phyloP scores from a whole-genome alignment of 1,140 invertebrate species.

The Panagrolaimus sp. region DNA sequence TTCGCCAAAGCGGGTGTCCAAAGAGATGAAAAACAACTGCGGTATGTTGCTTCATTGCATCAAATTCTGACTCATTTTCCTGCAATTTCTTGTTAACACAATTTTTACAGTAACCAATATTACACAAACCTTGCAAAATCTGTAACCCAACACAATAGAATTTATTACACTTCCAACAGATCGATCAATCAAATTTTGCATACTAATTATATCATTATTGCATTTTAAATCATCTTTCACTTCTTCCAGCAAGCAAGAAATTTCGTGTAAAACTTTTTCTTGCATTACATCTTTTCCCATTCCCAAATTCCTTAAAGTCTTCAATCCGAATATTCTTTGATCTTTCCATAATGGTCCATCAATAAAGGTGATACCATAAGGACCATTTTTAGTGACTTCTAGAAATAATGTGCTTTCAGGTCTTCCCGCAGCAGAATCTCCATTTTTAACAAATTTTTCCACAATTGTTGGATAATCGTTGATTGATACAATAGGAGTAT shows the following conservation, averaged over 20 bases:
- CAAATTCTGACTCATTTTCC: not conserved
- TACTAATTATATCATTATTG: not conserved
- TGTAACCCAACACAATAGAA: constrained; percentile 20
- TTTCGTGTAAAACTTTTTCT: constrained; percentile 21
- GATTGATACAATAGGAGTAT: not conserved
- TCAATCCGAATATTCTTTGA: constrained; percentile 30
- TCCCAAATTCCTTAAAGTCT: constrained; percentile 37
- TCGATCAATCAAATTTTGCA: constrained; percentile 15
- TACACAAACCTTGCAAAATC: constrained; percentile 2
- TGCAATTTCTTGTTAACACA: not conserved
- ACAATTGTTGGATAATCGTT: not conserved
- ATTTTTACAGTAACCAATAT: not conserved
- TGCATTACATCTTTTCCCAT: constrained; percentile 43
- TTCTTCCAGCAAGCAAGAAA: constrained; percentile 16
- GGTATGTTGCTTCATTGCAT: not conserved
- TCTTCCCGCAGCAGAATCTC: not conserved
- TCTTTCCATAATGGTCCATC: constrained; percentile 28
- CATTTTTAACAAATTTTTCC: not conserved
- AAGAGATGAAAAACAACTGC: not conserved
- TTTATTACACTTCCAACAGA: constrained; percentile 25
- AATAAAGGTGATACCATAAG: constrained; percentile 28
- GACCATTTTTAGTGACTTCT: not conserved
- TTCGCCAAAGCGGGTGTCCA: not conserved
- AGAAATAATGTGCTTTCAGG: not conserved
- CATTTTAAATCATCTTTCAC: constrained; percentile 16